Base-by-base conservation (phyloP, 2,113 vertebrate genomes). In the Hemicordylus capensis region DNA sequence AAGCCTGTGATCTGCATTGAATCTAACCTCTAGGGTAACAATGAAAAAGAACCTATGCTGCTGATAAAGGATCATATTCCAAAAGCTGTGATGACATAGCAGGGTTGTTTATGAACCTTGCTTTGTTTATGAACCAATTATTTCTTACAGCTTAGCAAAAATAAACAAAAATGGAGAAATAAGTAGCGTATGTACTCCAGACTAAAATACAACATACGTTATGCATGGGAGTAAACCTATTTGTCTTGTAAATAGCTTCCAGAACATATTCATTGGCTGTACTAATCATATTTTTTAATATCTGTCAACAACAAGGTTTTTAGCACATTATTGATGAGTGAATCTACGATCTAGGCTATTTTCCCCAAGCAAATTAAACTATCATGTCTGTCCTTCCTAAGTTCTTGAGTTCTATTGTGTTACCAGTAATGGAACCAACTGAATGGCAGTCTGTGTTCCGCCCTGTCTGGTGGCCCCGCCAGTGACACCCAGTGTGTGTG, bases 261-360 rank as follows among this genome's bases (percentile, higher is more conserved):
- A 81, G 81, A 66, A 81, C 77, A 48, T 91, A 89, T 93, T 91
- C 89, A 86, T 89, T 92, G 90, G 92, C 90, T 90, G 89, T 87
- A 91, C 85, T 89, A 89, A 91, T 11, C n/a, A n/a, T n/a, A n/a
- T n/a, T n/a, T n/a, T n/a, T n/a, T n/a, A 80, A 90, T 90, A 92
- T 92, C 90, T 92, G 93, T 92, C 91, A 92, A 74, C 74, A 76
- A 75, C 34, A 89, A 72, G 87, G 22, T 80, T 92, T 91, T 89
- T 89, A 79, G 72, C 86, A 80, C 89, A 70, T 91, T 89, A 9
- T 85, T 76, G 87, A 89, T 86, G 75, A 88, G 81, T 89, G 89
- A 90, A 91, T 94, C 91, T 91, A 92, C 86, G 90, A 89, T 54
- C 74, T 80, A 77, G 59, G 75, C 61, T 81, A 28, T 7, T 89